Evolutionary conservation across 1,140 invertebrate genomes (phyloP), one percentile per base, ranked within the genome.

Genomic region (Ephestia elutella): DNA sequence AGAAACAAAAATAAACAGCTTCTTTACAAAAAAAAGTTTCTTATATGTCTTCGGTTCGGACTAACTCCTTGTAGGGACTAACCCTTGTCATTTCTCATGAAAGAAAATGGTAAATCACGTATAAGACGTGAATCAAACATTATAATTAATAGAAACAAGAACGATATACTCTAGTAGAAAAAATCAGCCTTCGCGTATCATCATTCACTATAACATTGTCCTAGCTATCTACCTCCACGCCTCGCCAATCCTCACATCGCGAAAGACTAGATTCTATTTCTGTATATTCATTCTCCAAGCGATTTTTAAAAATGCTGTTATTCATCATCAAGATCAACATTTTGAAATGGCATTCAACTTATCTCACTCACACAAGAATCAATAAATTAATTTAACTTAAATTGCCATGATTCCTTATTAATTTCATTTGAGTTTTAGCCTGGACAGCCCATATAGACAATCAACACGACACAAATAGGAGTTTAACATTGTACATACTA

Each of bases 101-200:
- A 44, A 44, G 19, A 51, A 44, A 44, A 44, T 44, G 38, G 38
- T 44, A 50, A 50, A 25, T 44, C 38, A 44, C 38, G 38, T 44
- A 44, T 17, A n/a, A 15, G 13, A 44, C 38, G 38, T 10, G 38
- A 44, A 15, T 44, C 38, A 15, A 44, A 44, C 38, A 15, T 55
- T 13, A 44, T 15, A 10, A 44, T 32, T 32, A 32, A 32, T 7
- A 32, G 7, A 55, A 60, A 60, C 13, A 64, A 60, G 49, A 28
- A 54, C 49, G 18, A 44, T 44, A 44, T 44, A 44, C 38, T 44
- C 5, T 44, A n/a, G 38, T 44, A 44, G 38, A 44, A 44, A 73
- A 75, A 76, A 75, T 80, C 77, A 80, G 80, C 73, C 78, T 83
- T 83, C 77, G 66, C 65, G 64, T 68, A 71, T 60, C 64, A 71